These are phyloP conservation scores for Petroica traversi DNA, from an alignment of 2,113 vertebrate genomes.

Conservation along the genomic window DNA sequence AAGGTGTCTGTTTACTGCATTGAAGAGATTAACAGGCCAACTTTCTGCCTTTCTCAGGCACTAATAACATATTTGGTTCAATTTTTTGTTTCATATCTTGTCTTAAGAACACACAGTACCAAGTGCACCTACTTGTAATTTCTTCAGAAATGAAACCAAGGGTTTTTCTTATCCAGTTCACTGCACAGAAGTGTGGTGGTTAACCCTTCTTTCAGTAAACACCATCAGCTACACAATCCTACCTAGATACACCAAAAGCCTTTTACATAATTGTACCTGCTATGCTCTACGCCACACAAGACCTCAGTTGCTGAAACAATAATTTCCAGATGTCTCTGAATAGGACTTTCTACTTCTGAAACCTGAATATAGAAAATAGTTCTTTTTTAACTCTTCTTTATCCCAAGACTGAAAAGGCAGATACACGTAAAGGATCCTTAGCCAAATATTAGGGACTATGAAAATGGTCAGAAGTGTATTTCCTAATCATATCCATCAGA, in stretches of 20 bases:
- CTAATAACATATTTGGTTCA: not conserved
- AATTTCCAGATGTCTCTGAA: not conserved
- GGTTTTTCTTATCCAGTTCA: not conserved
- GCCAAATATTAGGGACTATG: not conserved
- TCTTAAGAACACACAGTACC: not conserved
- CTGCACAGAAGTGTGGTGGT: not conserved
- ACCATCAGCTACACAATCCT: not conserved
- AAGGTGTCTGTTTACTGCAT: not conserved
- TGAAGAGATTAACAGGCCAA: not conserved
- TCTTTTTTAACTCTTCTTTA: not conserved
- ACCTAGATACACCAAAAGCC: not conserved
- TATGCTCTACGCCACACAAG: not conserved
- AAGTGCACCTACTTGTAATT: not conserved
- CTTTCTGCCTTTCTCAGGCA: not conserved
- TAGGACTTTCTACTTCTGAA: not conserved
- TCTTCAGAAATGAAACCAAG: not conserved
- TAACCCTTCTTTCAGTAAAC: not conserved
- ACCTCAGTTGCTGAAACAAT: not conserved
- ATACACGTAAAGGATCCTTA: not conserved
- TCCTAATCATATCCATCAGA: not conserved
- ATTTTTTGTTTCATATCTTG: not conserved
- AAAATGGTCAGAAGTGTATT: not conserved
- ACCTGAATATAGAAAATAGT: not conserved
- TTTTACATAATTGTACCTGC: rapidly evolving
- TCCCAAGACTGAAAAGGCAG: not conserved